phyloP scores from a whole-genome alignment of 2,888 invertebrate genomes.

The Barypeithes pellucidus region DNA sequence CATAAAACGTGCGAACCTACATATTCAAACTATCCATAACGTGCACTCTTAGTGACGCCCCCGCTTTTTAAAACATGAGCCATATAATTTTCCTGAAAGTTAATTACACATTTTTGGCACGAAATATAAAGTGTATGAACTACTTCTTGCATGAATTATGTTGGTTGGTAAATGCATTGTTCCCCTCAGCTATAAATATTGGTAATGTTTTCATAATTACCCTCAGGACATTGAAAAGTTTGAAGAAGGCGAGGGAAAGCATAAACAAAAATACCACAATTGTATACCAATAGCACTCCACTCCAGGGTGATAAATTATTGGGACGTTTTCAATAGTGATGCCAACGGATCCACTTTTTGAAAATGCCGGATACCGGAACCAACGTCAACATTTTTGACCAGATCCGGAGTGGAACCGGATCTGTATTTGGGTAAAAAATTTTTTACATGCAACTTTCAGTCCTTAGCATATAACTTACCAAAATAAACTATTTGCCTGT shows the following conservation, averaged over 20 bases:
- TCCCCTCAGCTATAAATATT: conserved; percentile 2
- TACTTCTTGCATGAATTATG: neutral
- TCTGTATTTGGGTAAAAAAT: no score
- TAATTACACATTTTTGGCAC: conserved; percentile 25
- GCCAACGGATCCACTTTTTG: no score
- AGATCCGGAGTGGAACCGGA: no score
- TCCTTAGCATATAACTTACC: no score
- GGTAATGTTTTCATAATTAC: neutral
- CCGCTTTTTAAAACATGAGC: conserved; percentile 16
- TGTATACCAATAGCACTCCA: no score
- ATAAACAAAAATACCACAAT: no score
- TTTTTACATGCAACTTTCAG: no score
- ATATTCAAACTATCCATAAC: conserved; percentile 5
- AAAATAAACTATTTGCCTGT: no score
- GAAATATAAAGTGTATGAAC: conserved; percentile 16
- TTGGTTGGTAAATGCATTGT: conserved; percentile 4
- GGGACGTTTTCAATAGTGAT: no score
- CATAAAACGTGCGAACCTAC: neutral
- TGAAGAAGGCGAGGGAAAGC: neutral
- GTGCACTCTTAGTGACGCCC: conserved; percentile 13
- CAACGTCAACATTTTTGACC: no score
- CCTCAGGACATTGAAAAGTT: neutral
- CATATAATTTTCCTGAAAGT: conserved; percentile 18
- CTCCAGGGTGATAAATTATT: no score
- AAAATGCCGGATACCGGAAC: no score